These are phyloP conservation scores for Hydrocynus forskahlii DNA, from an alignment of 2,797 vertebrate species.

Conservation along the genomic window DNA sequence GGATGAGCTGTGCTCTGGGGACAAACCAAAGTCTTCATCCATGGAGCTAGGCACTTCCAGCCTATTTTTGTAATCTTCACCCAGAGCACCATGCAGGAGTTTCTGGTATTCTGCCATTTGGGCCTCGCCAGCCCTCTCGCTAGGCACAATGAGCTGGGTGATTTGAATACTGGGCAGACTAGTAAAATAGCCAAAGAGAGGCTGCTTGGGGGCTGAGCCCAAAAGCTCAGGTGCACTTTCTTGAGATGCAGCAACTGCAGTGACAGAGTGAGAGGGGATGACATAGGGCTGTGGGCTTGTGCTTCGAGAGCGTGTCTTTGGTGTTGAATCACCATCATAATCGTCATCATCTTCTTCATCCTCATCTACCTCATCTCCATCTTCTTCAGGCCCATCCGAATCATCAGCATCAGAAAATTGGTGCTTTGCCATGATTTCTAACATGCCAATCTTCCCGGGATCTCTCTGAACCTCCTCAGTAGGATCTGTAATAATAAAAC, in stretches of 20 bases:
- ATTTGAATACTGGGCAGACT: conserved; percentile 96
- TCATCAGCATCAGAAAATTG: conserved; percentile 97
- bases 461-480: conserved; percentile 85
- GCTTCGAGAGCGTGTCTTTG: conserved; percentile 93
- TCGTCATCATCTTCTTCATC: conserved; percentile 96
- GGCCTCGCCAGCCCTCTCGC: conserved; percentile 77
- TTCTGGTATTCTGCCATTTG: conserved; percentile 85
- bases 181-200: conserved; percentile 90
- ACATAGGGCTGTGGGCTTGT: conserved; percentile 91
- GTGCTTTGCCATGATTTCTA: conserved; percentile 83
- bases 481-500: conserved; percentile 58
- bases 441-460: conserved; percentile 79
- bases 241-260: conserved; percentile 79
- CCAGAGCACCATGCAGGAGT: conserved; percentile 82
- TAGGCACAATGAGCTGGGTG: conserved; percentile 85
- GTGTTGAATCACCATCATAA: conserved; percentile 92
- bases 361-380: conserved; percentile 93
- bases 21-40: conserved; percentile 86
- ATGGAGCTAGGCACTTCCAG: conserved; percentile 86
- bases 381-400: conserved; percentile 87
- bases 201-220: conserved; percentile 79
- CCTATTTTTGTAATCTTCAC: conserved; percentile 81
- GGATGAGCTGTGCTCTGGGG: conserved; percentile 80
- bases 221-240: conserved; percentile 78
- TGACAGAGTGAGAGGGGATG: conserved; percentile 84